Evolutionary conservation across 2,888 invertebrate genomes (phyloP), one percentile per base, ranked within the genome.

Genomic region (Cordylochernes scorpioides): DNA sequence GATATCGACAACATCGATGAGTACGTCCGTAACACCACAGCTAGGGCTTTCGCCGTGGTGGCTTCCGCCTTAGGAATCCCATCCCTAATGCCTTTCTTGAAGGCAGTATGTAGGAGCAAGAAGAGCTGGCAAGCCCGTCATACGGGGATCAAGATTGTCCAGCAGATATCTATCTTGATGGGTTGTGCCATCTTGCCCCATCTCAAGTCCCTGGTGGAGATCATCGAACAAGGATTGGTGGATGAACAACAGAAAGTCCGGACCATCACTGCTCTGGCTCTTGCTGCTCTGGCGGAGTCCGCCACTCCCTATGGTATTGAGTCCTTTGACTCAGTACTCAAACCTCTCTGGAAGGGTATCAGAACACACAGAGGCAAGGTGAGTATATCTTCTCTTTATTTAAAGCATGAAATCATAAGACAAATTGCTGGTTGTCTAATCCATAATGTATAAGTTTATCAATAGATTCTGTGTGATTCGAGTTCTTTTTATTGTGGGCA

Each of bases 1-100:
- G 97, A 97, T 59, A 99, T 99, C 46, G 97, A 97, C 57, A 97
- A 97, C 52, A 91, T 91, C 46, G 94, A 94, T 54, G 91, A 94
- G 57, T 97, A 99, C 49, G 97, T 99, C 21, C 67, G 97, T 50
- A 99, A 99, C 54, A 99, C 97, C 0, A 99, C 97, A 1, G 97
- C 97, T 4, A 65, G 97, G 46, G 97, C 97, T 1, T 99, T 99
- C 55, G 97, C 97, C n/a, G 97, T 99, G 2, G 97, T 97, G 1
- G 97, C 97, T 3, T 97, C 94, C 2, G 94, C 97, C 31, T 61
- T 99, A 36, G 97, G 88, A 22, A 99, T 97, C 44, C 97, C 97
- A 5, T 88, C 91, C 0, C 59, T 97, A 5, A 56, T 97, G 41
- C 97, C 97, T 1, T 97, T 99, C 57, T 64, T 99, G 44, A 99